Evolutionary conservation across 2,113 vertebrate species (phyloP), one percentile per base, ranked within the genome.

Genomic region (Spilogale gracilis): DNA sequence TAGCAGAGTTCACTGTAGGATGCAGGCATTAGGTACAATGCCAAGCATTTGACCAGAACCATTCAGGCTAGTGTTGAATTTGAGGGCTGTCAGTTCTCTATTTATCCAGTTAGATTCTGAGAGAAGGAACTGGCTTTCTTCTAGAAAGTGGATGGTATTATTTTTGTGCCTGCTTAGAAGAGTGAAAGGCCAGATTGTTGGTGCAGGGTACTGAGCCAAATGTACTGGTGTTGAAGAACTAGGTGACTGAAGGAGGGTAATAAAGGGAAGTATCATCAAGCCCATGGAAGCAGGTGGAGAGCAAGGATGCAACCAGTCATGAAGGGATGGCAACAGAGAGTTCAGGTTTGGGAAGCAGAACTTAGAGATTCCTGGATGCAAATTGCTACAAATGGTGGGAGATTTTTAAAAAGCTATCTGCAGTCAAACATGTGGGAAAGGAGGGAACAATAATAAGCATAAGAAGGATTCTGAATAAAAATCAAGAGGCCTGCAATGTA

Each of bases 1-100:
- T 45, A 89, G 52, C 45, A 88, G 76, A 61, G 48, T 94, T 96
- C 17, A 81, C 48, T 27, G 73, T 61, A 54, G 95, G 78, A 61
- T 50, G 69, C 7, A 45, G 23, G 45, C 50, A 16, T 89, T n/a
- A 93, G 45, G 45, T 56, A 76, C 61, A 71, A 63, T 5, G 74
- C 48, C 67, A 94, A 96, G 32, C 76, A 73, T 79, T 48, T 71
- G 80, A 74, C 32, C 20, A 92, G 69, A 91, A 32, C n/a, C 14
- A 16, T 63, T 92, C 61, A 88, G 65, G 14, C 30, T 87, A 17
- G 58, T 54, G 23, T 52, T 92, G 71, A 92, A 94, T 95, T 92
- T 84, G 85, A 78, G 32, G 18, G 6, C n/a, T 10, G 20, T 88
- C n/a, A 7, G 32, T 81, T 80, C 83, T 93, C 91, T n/a, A 74